Evolutionary conservation across 2,797 vertebrate species (phyloP), one percentile per base, ranked within the genome.

Genomic region (Ficedula albicollis): DNA sequence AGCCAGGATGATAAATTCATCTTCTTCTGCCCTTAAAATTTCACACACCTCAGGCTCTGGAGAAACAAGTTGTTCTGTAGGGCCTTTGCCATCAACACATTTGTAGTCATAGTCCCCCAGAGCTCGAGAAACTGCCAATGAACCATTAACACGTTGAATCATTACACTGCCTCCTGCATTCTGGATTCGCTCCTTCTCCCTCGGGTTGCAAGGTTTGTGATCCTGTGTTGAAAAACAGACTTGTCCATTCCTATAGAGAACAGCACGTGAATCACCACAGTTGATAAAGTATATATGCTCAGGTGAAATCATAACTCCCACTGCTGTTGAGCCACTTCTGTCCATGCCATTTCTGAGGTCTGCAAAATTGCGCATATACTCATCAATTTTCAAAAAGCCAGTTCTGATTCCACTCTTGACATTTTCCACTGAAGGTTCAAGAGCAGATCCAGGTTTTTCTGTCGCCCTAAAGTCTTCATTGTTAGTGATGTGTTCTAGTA

Each of bases 71-170:
- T 99, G 99, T 98, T 99, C 99, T 72, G 99, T 99, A 94, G 99
- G 99, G 89, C 99, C 99, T 97, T 99, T 99, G 93, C 99, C 99
- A 49, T 99, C 99, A 76, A 99, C 99, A 78, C 99, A 99, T 97
- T 99, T 99, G 98, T 99, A 99, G 97, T 99, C 99, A 94, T 99
- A 99, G 98, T 99, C 99, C 95, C 99, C 99, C 92, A 99, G 98
- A 92, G 99, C 99, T 87, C 99, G 98, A 17, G 99, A 99, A 68
- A 99, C 99, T 43, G 99, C 99, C 97, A 99, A 97, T 10, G 99
- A 99, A 46, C 99, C 99, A 59, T 99, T 99, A 86, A 99, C 99
- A 95, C 99, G 98, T 92, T 99, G 99, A 95, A 99, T 99, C 99
- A 99, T 99, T 70, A 99, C 99, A 9, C 99, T 99, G 96, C 99